Evolutionary conservation across 2,113 vertebrate species (phyloP).

Genomic region (Sylvilagus bachmani): DNA sequence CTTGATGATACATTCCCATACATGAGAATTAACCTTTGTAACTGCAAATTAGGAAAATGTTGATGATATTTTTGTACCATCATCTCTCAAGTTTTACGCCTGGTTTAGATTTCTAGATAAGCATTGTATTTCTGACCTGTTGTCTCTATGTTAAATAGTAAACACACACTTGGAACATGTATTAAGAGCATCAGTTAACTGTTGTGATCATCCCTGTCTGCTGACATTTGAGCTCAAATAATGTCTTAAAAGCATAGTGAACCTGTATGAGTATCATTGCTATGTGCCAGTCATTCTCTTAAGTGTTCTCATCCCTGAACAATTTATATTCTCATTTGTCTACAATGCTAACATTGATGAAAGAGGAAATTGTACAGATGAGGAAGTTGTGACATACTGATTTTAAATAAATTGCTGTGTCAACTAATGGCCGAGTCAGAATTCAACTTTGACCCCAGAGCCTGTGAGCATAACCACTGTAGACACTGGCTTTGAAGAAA

Average conservation of each 20-base stretch:
- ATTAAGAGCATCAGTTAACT: neutral
- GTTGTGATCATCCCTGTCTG: neutral
- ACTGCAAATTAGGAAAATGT: neutral
- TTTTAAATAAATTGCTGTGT: neutral
- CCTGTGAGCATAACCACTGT: neutral
- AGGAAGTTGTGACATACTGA: conserved; percentile 17
- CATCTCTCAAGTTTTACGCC: neutral
- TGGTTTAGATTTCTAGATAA: neutral
- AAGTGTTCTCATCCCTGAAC: neutral
- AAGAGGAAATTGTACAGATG: neutral
- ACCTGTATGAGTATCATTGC: neutral
- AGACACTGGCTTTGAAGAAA: neutral
- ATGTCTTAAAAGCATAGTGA: neutral
- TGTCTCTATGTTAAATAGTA: neutral
- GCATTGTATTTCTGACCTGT: neutral
- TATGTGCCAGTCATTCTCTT: neutral
- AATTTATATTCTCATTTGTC: neutral
- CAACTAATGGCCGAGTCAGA: neutral
- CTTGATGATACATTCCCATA: neutral
- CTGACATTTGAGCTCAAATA: neutral
- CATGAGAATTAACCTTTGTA: neutral
- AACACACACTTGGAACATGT: neutral
- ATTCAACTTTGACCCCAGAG: neutral
- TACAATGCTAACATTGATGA: neutral
- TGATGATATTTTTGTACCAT: neutral